Conservation (phyloP, 1,140 invertebrate genomes). For the Dryas iulia region DNA sequence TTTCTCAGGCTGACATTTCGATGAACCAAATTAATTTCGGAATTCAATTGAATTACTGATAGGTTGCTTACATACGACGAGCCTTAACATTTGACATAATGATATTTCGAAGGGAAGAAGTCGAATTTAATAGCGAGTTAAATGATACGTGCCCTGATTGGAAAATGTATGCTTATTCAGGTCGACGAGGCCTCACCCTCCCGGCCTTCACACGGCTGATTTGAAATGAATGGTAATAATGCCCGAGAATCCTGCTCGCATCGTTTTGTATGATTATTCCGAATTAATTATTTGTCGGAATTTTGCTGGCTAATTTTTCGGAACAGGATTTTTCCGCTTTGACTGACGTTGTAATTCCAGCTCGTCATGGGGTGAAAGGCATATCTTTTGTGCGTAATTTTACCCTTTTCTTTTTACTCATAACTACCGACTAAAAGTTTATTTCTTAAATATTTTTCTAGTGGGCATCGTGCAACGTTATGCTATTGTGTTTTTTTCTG, state of each 20-base stretch:
- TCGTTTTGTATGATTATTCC: conserved; percentile 81
- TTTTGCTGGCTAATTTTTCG: conserved; percentile 78
- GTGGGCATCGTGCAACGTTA: not conserved
- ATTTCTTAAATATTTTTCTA: not conserved
- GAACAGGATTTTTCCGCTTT: conserved; percentile 78
- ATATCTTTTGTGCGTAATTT: conserved; percentile 29
- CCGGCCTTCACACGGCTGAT: conserved; percentile 72
- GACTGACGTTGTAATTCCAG: conserved; percentile 79
- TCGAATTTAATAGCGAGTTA: conserved; percentile 80
- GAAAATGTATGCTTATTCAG: conserved; percentile 80
- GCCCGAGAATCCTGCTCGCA: conserved; percentile 72
- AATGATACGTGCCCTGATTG: conserved; percentile 80
- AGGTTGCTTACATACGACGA: conserved; percentile 35
- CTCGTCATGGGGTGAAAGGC: conserved; percentile 54
- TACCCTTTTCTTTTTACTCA: conserved; percentile 16
- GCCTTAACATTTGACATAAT: conserved; percentile 65
- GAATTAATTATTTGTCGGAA: conserved; percentile 80
- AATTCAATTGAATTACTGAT: conserved; percentile 29
- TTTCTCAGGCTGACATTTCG: conserved; percentile 3
- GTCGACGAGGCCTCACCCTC: conserved; percentile 60
- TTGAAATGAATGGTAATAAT: conserved; percentile 80
- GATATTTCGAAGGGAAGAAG: conserved; percentile 77
- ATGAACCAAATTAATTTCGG: conserved; percentile 21
- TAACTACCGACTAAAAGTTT: not conserved
- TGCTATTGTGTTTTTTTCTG: no score